These are phyloP conservation scores for Takifugu flavidus DNA, from an alignment of 2,113 vertebrate genomes.

Conservation along the genomic window DNA sequence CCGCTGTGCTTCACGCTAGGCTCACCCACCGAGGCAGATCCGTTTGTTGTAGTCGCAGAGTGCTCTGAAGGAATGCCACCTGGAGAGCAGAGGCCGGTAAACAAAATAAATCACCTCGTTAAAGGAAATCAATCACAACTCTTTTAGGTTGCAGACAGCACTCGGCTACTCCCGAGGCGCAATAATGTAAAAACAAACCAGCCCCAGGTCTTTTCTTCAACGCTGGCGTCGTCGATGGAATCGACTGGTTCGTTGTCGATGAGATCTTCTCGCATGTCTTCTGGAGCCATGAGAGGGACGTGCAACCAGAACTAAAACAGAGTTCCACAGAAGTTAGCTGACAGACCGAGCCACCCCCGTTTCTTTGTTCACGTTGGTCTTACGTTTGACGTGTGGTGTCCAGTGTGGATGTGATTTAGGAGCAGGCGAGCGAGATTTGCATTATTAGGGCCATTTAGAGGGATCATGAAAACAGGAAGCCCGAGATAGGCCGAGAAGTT, in stretches of 20 bases:
- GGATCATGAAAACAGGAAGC: constrained; percentile 86
- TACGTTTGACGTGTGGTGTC: constrained; percentile 91
- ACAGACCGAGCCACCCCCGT: neutral
- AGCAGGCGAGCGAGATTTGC: constrained; percentile 86
- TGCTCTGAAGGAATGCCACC: constrained; percentile 91
- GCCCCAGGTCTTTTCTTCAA: constrained; percentile 84
- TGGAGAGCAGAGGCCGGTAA: constrained; percentile 47
- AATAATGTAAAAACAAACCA: constrained; percentile 68
- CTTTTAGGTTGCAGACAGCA: constrained; percentile 21
- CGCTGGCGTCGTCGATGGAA: constrained; percentile 62
- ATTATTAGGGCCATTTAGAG: constrained; percentile 77
- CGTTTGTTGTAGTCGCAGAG: constrained; percentile 94
- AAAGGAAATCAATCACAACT: constrained; percentile 28
- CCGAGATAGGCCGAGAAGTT: constrained; percentile 91
- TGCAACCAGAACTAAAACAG: constrained; percentile 85
- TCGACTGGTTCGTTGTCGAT: constrained; percentile 79
- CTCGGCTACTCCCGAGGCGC: neutral
- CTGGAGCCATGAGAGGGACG: constrained; percentile 81
- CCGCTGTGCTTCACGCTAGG: constrained; percentile 3
- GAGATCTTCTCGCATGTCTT: constrained; percentile 84
- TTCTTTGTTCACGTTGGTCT: neutral
- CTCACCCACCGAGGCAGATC: constrained; percentile 85
- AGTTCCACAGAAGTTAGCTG: constrained; percentile 3
- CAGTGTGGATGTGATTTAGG: constrained; percentile 87
- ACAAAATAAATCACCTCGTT: constrained; percentile 9